Evolutionary conservation across 2,888 invertebrate genomes (phyloP), one percentile per base, ranked within the genome.

Genomic region (Lysandra coridon): DNA sequence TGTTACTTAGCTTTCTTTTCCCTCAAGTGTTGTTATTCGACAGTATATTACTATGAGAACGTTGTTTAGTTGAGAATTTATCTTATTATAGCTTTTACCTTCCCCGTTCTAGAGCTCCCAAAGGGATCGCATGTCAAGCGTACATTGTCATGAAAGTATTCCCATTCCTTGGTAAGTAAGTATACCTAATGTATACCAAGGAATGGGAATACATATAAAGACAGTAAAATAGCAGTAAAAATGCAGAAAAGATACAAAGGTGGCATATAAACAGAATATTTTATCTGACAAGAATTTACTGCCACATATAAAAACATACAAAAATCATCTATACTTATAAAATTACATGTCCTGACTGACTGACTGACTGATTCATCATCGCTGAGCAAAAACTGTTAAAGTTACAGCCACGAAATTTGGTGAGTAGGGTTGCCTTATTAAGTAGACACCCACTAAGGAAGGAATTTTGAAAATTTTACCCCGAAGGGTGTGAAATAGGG

Each of bases 11-110:
- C 69, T 69, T 69, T 69, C 69, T 37, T 69, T 69, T 69, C 69
- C 69, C 69, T 69, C 69, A 37, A 69, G 69, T 69, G 33, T 69
- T 69, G 69, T 69, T 37, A 69, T 37, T 69, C 33, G 69, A 7
- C 69, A 37, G 69, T 37, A 69, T 30, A 69, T 69, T 69, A 17
- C 69, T 69, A 33, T 37, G 33, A 69, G 69, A 69, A 17, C 33
- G 5, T 33, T 17, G 69, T 33, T 37, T 69, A 17, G 69, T 69
- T 69, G 33, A 17, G 37, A 69, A 69, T 69, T 69, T 69, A 69
- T 69, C 5, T 14, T 5, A 69, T 4, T 5, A 69, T 4, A 4
- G 69, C 69, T 69, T 69, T 69, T 69, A 69, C 33, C 33, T 69
- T 69, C 14, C 64, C 69, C 33, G 33, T 37, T 37, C 17, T 37